Conservation (phyloP, 2,888 invertebrate genomes). For the Ornithoptera alexandrae region DNA sequence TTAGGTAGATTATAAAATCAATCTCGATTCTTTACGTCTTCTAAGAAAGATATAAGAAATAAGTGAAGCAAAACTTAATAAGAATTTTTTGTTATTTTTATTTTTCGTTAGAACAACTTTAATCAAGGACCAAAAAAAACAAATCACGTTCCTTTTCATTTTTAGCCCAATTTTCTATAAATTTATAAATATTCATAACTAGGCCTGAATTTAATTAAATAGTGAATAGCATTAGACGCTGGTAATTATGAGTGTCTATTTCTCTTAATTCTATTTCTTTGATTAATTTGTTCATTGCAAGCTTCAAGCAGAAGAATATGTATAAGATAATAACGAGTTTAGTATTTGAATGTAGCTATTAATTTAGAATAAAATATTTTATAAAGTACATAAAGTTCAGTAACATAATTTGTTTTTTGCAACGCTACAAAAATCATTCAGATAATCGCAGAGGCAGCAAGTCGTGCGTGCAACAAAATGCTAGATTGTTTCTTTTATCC, state of each 20-base stretch:
- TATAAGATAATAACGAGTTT: neutral
- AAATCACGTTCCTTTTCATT: neutral
- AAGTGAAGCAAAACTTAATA: neutral
- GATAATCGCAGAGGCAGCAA: conserved; percentile 59
- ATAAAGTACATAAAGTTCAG: neutral
- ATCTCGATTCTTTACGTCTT: neutral
- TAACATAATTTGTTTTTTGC: conserved; percentile 40
- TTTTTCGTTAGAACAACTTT: too few relatives aligned
- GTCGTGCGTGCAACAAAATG: conserved; percentile 71
- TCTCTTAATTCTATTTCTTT: too few relatives aligned
- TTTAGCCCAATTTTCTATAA: conserved; percentile 15
- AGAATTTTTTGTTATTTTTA: too few relatives aligned
- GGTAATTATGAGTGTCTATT: too few relatives aligned
- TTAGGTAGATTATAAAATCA: neutral
- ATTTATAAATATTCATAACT: conserved; percentile 25
- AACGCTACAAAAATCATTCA: conserved; percentile 41
- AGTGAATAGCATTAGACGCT: neutral
- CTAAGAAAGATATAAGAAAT: neutral
- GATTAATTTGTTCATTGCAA: too few relatives aligned
- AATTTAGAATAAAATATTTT: neutral
- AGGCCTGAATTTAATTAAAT: conserved; percentile 19
- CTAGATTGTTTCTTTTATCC: conserved; percentile 57
- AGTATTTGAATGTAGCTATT: neutral
- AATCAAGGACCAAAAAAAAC: conserved; percentile 19
- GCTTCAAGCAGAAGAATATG: neutral